phyloP scores from a whole-genome alignment of 2,888 invertebrate genomes.

The Ennomos quercinarius region DNA sequence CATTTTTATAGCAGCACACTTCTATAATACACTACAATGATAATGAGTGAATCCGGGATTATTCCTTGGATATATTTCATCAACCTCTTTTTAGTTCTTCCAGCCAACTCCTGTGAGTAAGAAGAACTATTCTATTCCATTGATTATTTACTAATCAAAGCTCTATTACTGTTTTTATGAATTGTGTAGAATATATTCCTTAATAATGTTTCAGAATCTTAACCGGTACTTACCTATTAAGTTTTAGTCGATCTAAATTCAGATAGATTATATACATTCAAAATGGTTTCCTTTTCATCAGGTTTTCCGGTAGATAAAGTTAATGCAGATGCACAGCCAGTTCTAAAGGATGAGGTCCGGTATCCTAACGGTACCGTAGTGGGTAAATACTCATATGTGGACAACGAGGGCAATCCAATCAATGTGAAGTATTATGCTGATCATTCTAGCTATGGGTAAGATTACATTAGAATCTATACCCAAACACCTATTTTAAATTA shows the following conservation, averaged over 20 bases:
- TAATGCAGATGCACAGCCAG: constrained; percentile 35
- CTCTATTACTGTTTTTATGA: too few species aligned
- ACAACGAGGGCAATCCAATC: constrained; percentile 87
- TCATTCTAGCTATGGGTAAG: constrained; percentile 87
- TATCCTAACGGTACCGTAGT: constrained; percentile 88
- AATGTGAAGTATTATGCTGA: constrained; percentile 89
- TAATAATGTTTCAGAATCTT: too few species aligned
- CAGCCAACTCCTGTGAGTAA: constrained; percentile 10
- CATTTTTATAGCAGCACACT: background rate
- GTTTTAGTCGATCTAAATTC: too few species aligned
- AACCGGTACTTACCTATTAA: too few species aligned
- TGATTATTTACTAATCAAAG: too few species aligned
- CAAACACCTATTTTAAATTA: background rate
- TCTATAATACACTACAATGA: background rate
- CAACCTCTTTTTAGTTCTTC: constrained; percentile 2
- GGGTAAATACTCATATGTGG: constrained; percentile 89
- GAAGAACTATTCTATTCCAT: too few species aligned
- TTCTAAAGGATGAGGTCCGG: constrained; percentile 86
- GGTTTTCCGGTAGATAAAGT: constrained; percentile 54
- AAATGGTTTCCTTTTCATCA: constrained; percentile 31
- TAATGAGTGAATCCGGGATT: background rate
- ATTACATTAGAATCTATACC: background rate
- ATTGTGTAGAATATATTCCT: too few species aligned
- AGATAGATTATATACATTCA: background rate
- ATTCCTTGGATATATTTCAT: background rate